Conservation (phyloP, 2,888 invertebrate species). For the Apotomis capreana region DNA sequence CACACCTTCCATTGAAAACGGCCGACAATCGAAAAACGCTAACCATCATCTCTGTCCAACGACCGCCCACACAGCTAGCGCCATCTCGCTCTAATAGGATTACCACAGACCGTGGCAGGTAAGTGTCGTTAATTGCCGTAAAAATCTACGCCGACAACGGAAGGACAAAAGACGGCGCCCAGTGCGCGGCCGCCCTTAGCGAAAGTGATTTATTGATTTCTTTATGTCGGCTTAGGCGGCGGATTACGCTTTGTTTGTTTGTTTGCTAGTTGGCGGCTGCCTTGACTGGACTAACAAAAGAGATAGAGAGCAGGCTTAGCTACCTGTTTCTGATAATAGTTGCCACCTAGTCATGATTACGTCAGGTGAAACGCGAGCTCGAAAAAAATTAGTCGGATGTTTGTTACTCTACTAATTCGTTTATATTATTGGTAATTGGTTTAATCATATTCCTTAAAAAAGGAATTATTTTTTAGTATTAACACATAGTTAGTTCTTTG, state of each 20-base stretch:
- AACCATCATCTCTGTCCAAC: slow-evolving; percentile 48
- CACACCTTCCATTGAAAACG: slow-evolving; percentile 49
- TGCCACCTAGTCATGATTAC: slow-evolving; percentile 30
- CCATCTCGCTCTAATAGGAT: slow-evolving; percentile 70
- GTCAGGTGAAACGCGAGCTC: slow-evolving; percentile 11
- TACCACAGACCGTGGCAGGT: slow-evolving; percentile 75
- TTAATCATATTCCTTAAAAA: too few relatives aligned
- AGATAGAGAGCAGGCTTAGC: slow-evolving; percentile 22
- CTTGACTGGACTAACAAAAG: slow-evolving; percentile 45
- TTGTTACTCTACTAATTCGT: neutral
- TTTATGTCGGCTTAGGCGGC: slow-evolving; percentile 64
- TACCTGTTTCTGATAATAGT: slow-evolving; percentile 36
- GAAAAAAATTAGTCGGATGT: neutral
- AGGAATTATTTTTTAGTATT: too few relatives aligned
- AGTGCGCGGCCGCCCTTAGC: slow-evolving; percentile 65
- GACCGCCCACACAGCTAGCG: slow-evolving; percentile 65
- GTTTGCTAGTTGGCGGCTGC: slow-evolving; percentile 66
- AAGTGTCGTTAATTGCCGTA: slow-evolving; percentile 82
- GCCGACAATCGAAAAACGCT: slow-evolving; percentile 37
- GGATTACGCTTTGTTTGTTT: slow-evolving; percentile 76
- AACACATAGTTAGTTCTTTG: too few relatives aligned
- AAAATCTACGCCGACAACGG: slow-evolving; percentile 77
- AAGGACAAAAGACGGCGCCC: slow-evolving; percentile 75
- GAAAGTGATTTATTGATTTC: slow-evolving; percentile 81
- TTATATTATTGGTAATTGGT: neutral